Base-by-base conservation (phyloP, 2,113 vertebrate genomes). In the Dicaeum eximium region DNA sequence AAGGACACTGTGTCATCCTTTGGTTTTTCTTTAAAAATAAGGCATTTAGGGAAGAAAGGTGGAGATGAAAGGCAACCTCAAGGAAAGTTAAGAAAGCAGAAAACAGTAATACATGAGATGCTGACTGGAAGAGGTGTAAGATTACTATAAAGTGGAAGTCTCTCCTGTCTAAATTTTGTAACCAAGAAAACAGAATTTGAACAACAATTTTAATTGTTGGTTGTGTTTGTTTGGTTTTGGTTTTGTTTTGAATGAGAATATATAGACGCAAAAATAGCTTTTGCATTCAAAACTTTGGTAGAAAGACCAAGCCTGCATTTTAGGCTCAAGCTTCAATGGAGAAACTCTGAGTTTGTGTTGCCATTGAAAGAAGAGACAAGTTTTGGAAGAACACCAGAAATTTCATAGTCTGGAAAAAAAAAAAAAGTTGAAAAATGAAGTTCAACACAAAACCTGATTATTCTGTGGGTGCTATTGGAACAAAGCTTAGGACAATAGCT, bases 221-320 rank as follows among this genome's bases (percentile, higher is more conserved):
- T 22, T 61, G 61, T 10, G 1, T 20, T 40, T 27, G 8, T 0
- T 24, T 31, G 8, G 3, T 20, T 54, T 61, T 20, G 6, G 1
- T 30, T 53, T 35, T 33, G 5, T 27, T 79, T 45, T 15, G 9
- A 50, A n/a, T 60, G 14, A 64, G 15, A 88, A 47, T 69, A 85
- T 62, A 7, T 10, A 60, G 61, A 31, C 2, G 1, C 31, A 51
- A 35, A 64, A 48, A 10, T 15, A 30, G 12, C 2, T 82, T 82
- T 67, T 64, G 23, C 5, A 50, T 9, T 54, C 15, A 60, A 67
- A 88, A 86, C 54, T 45, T 72, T 35, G 7, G 8, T 40, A 67
- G 3, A 20, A 51, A 60, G 2, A 64, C 3, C 12, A 67, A 51
- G 21, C 3, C 27, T 1, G 5, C 44, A 4, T 72, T 92, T 64